Conservation (phyloP, 1,140 invertebrate species). For the Meteorus sp. region DNA sequence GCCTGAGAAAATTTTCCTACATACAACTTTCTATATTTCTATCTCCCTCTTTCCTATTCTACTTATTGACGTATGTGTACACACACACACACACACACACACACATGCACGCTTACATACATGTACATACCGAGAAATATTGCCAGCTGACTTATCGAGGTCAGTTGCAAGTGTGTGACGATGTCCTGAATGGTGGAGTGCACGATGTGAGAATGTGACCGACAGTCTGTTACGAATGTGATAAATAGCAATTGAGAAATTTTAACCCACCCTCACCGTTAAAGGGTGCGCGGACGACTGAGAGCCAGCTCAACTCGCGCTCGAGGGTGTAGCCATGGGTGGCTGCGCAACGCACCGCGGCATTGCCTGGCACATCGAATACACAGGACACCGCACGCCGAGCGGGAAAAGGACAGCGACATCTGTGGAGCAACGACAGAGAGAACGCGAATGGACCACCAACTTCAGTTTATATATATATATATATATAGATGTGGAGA, state of each 20-base stretch:
- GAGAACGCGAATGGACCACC: slow-evolving; percentile 7
- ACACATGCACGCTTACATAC: too few relatives aligned
- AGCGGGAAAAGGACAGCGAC: slow-evolving; percentile 31
- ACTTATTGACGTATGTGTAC: too few relatives aligned
- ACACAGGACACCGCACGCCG: too few relatives aligned
- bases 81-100: too few relatives aligned
- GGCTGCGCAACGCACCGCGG: slow-evolving; percentile 29
- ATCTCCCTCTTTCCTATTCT: too few relatives aligned
- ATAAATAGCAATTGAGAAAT: neutral
- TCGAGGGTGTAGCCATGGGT: slow-evolving; percentile 49
- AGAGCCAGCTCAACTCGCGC: slow-evolving; percentile 38
- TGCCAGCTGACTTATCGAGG: slow-evolving; percentile 5
- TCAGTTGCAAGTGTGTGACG: neutral
- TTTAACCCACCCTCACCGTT: slow-evolving; percentile 47
- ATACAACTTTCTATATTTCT: too few relatives aligned
- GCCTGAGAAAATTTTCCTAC: too few relatives aligned
- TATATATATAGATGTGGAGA: slow-evolving; percentile 10
- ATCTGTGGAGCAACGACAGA: slow-evolving; percentile 33
- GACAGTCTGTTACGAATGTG: neutral
- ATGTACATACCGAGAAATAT: too few relatives aligned
- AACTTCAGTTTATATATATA: too few relatives aligned
- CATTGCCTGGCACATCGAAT: slow-evolving; percentile 25
- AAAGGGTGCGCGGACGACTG: slow-evolving; percentile 56
- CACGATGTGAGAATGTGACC: neutral
- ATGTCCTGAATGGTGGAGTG: neutral